Conservation (phyloP, 2,888 invertebrate species). For the Salpingus planirostris region DNA sequence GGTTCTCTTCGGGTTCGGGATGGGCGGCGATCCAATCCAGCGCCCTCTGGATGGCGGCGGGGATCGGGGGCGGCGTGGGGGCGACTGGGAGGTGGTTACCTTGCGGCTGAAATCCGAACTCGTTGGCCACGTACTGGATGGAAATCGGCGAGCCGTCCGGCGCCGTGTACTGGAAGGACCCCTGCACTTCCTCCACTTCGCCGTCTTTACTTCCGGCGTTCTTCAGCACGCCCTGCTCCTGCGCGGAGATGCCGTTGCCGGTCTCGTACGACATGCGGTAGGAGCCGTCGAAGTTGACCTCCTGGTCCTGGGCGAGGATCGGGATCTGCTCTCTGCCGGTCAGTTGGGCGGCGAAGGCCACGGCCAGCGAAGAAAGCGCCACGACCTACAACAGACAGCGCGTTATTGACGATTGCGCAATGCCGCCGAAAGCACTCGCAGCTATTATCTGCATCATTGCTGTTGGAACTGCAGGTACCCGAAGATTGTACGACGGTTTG, state of each 20-base stretch:
- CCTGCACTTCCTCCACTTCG: constrained; percentile 28
- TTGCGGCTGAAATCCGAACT: constrained; percentile 59
- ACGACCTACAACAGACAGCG: too few species aligned
- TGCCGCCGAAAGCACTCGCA: too few species aligned
- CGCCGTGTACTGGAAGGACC: constrained; percentile 22
- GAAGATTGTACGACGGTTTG: too few species aligned
- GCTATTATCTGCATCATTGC: too few species aligned
- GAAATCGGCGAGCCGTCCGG: constrained; percentile 34
- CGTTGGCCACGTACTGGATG: constrained; percentile 55
- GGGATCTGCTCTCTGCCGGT: constrained; percentile 21
- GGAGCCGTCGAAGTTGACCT: constrained; percentile 43
- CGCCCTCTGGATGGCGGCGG: constrained; percentile 57
- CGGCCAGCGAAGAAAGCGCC: too few species aligned
- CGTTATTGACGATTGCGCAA: too few species aligned
- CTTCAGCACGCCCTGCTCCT: constrained; percentile 36
- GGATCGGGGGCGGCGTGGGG: constrained; percentile 61
- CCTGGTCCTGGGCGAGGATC: constrained; percentile 34
- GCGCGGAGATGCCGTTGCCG: constrained; percentile 43
- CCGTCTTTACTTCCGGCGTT: constrained; percentile 25
- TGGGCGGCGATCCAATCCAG: constrained; percentile 58
- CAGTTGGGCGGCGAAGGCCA: constrained; percentile 13
- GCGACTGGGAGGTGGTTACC: constrained; percentile 48
- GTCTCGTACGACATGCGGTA: constrained; percentile 44
- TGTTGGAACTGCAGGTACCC: too few species aligned
- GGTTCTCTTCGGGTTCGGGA: constrained; percentile 42